phyloP scores from a whole-genome alignment of 2,113 vertebrate genomes.

The Baryphthengus martii region DNA sequence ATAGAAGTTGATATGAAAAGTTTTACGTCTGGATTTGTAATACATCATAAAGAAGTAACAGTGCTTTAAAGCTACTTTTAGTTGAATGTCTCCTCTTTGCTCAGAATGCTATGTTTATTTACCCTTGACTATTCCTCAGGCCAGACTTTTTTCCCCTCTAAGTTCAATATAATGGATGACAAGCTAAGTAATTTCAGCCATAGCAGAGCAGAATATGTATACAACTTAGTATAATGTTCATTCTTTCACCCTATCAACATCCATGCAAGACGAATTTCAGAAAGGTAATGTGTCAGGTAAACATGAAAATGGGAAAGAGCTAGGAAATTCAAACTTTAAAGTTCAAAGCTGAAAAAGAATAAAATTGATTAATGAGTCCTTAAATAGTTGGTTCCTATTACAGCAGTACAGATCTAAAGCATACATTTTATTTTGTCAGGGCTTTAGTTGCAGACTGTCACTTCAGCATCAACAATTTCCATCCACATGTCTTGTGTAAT shows the following conservation, averaged over 20 bases:
- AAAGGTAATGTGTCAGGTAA: not conserved
- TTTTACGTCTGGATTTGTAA: not conserved
- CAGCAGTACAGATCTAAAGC: not conserved
- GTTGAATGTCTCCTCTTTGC: not conserved
- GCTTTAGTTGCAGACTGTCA: not conserved
- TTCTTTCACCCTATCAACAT: not conserved
- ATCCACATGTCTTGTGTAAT: not conserved
- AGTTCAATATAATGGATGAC: not conserved
- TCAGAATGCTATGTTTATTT: not conserved
- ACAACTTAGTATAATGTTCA: not conserved
- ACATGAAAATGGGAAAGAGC: not conserved
- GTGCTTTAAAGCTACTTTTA: not conserved
- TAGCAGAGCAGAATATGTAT: not conserved
- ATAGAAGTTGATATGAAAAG: not conserved
- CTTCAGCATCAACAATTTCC: not conserved
- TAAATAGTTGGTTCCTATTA: not conserved
- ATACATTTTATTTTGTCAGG: not conserved
- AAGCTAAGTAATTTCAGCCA: not conserved
- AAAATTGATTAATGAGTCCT: not conserved
- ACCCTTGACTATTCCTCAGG: not conserved
- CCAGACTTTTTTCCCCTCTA: not conserved
- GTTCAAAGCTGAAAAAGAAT: not conserved
- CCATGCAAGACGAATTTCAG: not conserved
- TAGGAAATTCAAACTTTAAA: not conserved
- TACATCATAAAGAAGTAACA: not conserved